Evolutionary conservation across 2,888 invertebrate species (phyloP).

Genomic region (Acrocyrtus sp.): DNA sequence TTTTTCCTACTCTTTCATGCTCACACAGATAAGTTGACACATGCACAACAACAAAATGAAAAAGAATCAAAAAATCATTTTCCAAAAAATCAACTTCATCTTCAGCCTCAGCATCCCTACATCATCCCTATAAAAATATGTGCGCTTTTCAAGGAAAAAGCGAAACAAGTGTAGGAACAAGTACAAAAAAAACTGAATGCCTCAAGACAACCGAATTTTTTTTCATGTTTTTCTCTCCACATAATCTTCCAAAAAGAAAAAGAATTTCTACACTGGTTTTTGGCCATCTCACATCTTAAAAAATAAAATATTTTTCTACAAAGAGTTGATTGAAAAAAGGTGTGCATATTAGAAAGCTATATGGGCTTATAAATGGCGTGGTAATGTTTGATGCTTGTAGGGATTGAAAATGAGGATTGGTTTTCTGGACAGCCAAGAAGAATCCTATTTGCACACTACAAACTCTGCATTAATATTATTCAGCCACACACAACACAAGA

Average conservation of each 20-base stretch:
- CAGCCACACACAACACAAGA: too few relatives aligned
- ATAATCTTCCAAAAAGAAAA: conserved; percentile 24
- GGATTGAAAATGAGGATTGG: conserved; percentile 3
- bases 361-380: too few relatives aligned
- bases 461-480: too few relatives aligned
- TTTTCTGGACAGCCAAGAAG: conserved; percentile 23
- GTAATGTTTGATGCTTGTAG: too few relatives aligned
- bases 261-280: conserved; percentile 9
- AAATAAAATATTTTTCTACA: too few relatives aligned
- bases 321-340: conserved; percentile 35
- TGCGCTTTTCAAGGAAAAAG: conserved; percentile 14
- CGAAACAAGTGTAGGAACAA: too few relatives aligned
- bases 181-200: too few relatives aligned
- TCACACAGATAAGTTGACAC: conserved; percentile 25
- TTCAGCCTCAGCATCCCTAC: neutral
- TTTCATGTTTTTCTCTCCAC: too few relatives aligned
- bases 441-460: conserved; percentile 46
- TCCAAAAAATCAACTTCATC: conserved; percentile 26
- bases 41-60: too few relatives aligned
- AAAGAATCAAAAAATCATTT: too few relatives aligned
- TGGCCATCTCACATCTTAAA: neutral
- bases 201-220: too few relatives aligned
- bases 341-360: conserved; percentile 18
- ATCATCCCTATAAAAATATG: conserved; percentile 13
- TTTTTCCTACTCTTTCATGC: neutral